A percentile compares a stretch with the other conserved stretches of the same genome.
phyloP scores from a whole-genome alignment of 2,113 vertebrate genomes.

The Hyaena hyaena region DNA sequence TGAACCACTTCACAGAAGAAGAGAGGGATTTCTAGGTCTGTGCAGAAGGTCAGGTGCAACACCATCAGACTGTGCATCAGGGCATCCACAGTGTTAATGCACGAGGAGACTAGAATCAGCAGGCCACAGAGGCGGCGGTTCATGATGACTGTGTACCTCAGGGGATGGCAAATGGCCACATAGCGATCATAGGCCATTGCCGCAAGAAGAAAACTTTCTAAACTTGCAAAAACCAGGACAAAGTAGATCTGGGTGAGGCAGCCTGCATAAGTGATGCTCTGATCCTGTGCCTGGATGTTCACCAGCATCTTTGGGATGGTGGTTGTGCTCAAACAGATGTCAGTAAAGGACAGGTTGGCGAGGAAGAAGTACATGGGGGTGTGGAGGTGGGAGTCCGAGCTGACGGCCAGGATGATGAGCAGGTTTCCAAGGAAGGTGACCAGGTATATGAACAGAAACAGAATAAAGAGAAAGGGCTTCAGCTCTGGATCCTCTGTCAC shows the following conservation, averaged over 20 bases:
- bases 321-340: background rate
- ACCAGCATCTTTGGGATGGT: constrained; percentile 41
- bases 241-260: constrained; percentile 38
- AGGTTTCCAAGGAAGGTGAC: constrained; percentile 35
- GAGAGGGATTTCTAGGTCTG: background rate
- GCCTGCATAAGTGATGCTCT: background rate
- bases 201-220: constrained; percentile 12
- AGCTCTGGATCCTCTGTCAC: background rate
- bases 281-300: background rate
- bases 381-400: constrained; percentile 18
- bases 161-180: constrained; percentile 53
- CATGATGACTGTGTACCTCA: constrained; percentile 50
- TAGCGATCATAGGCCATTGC: constrained; percentile 54
- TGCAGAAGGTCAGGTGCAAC: constrained; percentile 26
- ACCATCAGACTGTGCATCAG: constrained; percentile 25
- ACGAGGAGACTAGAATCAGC: background rate
- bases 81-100: background rate
- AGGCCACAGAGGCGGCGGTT: background rate
- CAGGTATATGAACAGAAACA: constrained; percentile 10
- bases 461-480: background rate
- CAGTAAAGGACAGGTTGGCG: background rate
- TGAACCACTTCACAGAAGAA: constrained; percentile 69
- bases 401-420: background rate
- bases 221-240: background rate
- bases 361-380: constrained; percentile 58